Percentiles rank a stretch among this genome's conserved stretches.
Evolutionary conservation across 2,113 vertebrate genomes (phyloP).

Genomic region (Lota lota): DNA sequence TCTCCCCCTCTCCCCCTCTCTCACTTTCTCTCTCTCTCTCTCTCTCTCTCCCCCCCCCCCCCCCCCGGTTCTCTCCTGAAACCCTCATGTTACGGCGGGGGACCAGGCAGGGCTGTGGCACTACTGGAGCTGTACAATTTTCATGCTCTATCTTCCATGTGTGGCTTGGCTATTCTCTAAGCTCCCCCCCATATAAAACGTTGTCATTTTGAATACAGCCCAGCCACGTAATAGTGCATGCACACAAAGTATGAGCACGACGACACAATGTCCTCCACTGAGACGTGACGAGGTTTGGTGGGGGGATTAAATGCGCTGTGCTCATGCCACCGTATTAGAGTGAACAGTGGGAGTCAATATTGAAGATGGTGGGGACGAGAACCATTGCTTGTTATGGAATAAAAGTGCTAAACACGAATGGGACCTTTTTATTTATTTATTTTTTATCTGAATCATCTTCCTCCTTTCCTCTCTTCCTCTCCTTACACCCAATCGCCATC

Average conservation of each 20-base stretch:
- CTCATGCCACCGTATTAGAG: constrained; percentile 40
- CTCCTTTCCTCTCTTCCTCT: constrained; percentile 12
- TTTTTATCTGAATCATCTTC: constrained; percentile 1
- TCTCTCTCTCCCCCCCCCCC: no score
- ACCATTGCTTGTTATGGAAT: no score
- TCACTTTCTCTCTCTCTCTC: not conserved
- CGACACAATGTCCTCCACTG: constrained; percentile 41
- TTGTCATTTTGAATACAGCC: constrained; percentile 48
- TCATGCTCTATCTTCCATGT: no score
- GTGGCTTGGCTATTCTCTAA: no score
- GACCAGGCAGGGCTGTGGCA: no score
- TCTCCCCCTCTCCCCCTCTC: constrained; percentile 11
- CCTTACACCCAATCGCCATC: constrained; percentile 26
- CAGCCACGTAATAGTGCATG: constrained; percentile 45
- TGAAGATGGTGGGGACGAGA: not conserved
- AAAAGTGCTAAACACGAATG: constrained; percentile 28
- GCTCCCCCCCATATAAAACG: no score
- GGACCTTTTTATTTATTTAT: constrained; percentile 40
- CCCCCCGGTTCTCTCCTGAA: no score
- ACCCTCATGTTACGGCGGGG: no score
- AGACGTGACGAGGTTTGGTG: constrained; percentile 19
- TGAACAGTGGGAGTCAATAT: constrained; percentile 14
- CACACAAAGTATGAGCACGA: constrained; percentile 36
- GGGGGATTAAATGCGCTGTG: constrained; percentile 36
- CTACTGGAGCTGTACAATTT: no score